Percentiles rank a stretch among this genome's conserved stretches.
These are phyloP conservation scores for Formica exsecta DNA, from an alignment of 1,140 invertebrate species.

Conservation along the genomic window DNA sequence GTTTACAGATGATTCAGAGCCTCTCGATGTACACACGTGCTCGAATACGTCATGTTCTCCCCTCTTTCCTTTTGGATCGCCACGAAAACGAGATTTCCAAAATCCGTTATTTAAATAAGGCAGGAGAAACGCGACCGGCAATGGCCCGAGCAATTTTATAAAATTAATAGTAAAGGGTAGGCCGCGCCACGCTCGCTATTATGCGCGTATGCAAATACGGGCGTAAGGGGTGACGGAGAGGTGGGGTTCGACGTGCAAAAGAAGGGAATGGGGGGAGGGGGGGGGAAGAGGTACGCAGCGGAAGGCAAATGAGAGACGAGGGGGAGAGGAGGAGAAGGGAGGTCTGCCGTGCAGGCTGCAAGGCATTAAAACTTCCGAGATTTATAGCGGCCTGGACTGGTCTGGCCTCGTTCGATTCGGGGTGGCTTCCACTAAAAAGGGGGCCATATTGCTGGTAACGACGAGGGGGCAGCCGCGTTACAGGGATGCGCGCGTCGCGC, in stretches of 20 bases:
- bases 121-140: constrained; percentile 72
- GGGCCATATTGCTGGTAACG: constrained; percentile 76
- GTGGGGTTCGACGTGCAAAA: constrained; percentile 50
- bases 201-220: constrained; percentile 86
- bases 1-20: background rate
- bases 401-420: constrained; percentile 74
- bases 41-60: constrained; percentile 29
- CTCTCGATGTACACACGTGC: constrained; percentile 44
- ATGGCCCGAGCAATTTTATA: constrained; percentile 86
- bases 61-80: constrained; percentile 39
- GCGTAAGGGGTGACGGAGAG: constrained; percentile 64
- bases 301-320: constrained; percentile 60
- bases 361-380: constrained; percentile 85
- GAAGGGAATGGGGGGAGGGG: background rate
- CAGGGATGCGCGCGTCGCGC: constrained; percentile 63
- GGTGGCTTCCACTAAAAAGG: constrained; percentile 74
- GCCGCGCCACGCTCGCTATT: constrained; percentile 80
- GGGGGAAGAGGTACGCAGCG: background rate
- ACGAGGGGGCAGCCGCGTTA: constrained; percentile 60
- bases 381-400: constrained; percentile 84
- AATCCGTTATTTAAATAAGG: constrained; percentile 87
- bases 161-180: constrained; percentile 87
- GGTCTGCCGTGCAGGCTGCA: constrained; percentile 77
- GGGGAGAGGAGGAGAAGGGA: constrained; percentile 32
- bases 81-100: constrained; percentile 86